Evolutionary conservation across 1,140 invertebrate species (phyloP), one percentile per base, ranked within the genome.

Genomic region (Medauroidea extradentata): DNA sequence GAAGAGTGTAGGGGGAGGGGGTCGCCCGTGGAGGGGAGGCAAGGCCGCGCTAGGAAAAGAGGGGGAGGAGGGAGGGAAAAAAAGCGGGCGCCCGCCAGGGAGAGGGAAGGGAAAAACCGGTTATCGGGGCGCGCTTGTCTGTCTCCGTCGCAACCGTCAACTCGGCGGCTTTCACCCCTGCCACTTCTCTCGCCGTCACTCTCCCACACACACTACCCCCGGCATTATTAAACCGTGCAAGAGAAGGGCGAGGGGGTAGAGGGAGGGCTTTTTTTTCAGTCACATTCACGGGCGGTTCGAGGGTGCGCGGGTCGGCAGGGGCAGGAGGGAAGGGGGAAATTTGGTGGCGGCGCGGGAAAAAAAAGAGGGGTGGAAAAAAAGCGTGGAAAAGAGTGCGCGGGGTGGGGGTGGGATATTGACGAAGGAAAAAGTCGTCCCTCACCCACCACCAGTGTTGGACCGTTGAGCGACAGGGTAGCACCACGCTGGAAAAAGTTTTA

Each of bases 371-470:
- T 54, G 43, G 59, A 38, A 50, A 55, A 57, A 60, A 62, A 58
- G 59, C 54, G 49, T 53, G 57, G 34, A 41, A 46, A 50, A 21
- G 52, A 38, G 38, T 50, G 51, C 23, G 56, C 46, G 46, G 34
- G 56, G 19, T 29, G 18, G 23, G 34, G 24, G 27, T 18, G 34
- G 56, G 42, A 62, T 52, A 53, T 29, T 44, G 51, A 59, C 38
- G 49, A 60, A 55, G 34, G 59, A 61, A 57, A 63, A 60, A 62
- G 62, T 61, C 58, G 58, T 59, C 59, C 63, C 58, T 60, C 43
- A 49, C 42, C 55, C 57, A 57, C 60, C 62, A 55, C 58, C 56
- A 64, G 63, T 63, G 49, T 60, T 59, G 64, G 60, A 51, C 52
- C 50, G 60, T 62, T 57, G 51, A 38, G 49, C 52, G 59, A 55